A percentile compares a stretch with the other conserved stretches of the same genome.
Evolutionary conservation across 2,113 vertebrate genomes (phyloP).

Genomic region (Pangasianodon hypophthalmus): DNA sequence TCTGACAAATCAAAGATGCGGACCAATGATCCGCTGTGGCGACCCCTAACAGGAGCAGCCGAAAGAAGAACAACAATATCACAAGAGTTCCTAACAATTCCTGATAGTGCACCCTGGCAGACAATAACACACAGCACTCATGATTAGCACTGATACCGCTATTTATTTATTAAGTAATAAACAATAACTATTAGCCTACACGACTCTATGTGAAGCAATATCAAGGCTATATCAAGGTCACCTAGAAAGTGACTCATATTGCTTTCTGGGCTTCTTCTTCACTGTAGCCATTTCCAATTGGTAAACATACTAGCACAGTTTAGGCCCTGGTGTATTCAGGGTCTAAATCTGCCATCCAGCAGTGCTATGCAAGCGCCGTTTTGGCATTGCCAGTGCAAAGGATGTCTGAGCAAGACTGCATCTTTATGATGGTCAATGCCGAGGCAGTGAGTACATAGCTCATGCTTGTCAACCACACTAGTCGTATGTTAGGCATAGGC

Average conservation of each 20-base stretch:
- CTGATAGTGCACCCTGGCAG: too few species aligned
- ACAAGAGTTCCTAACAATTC: too few species aligned
- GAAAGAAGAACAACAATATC: too few species aligned
- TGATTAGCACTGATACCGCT: background rate
- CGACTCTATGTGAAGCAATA: background rate
- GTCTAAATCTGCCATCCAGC: background rate
- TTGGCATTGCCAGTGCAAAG: too few species aligned
- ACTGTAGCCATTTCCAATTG: background rate
- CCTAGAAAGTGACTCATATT: background rate
- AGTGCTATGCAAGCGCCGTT: background rate
- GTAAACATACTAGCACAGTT: background rate
- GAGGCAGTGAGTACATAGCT: background rate
- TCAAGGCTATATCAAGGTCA: background rate
- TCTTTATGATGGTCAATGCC: too few species aligned
- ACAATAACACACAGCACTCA: too few species aligned
- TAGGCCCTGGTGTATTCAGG: background rate
- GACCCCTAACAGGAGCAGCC: too few species aligned
- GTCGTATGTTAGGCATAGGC: background rate
- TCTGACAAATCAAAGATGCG: too few species aligned
- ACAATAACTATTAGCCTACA: background rate
- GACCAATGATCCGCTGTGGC: too few species aligned
- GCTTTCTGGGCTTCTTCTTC: background rate
- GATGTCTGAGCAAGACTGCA: too few species aligned
- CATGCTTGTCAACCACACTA: background rate
- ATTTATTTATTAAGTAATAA: too few species aligned